Percentiles rank a stretch among this genome's conserved stretches.
Conservation (phyloP, 23 tunicate species). For the Halocynthia aurantium region DNA sequence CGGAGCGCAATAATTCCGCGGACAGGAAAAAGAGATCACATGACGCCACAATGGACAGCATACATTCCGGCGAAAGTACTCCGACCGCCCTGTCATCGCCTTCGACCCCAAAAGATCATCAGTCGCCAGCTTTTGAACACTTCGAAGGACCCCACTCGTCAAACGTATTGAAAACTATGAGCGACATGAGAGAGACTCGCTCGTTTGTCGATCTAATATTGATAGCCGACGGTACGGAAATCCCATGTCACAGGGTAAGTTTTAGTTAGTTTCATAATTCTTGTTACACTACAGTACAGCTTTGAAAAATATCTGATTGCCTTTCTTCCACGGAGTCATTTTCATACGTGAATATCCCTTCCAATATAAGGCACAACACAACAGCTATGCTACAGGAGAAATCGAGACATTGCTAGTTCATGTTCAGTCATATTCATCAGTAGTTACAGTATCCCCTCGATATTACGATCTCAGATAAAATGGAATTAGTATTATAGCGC, state of each 20-base stretch:
- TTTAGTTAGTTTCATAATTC: background rate
- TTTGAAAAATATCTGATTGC: background rate
- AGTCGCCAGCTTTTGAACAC: conserved; percentile 36
- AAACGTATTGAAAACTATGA: conserved; percentile 18
- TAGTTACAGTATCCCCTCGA: background rate
- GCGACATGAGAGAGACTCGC: conserved; percentile 43
- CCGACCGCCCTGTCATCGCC: conserved; percentile 13
- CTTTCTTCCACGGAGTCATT: background rate
- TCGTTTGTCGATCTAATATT: conserved; percentile 56
- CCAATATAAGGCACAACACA: too few species aligned
- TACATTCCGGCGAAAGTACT: background rate
- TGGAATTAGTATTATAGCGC: background rate
- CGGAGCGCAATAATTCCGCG: background rate
- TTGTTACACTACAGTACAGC: background rate
- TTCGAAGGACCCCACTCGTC: conserved; percentile 39
- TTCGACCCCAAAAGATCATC: conserved; percentile 1
- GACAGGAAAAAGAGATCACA: background rate
- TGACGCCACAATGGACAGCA: too few species aligned
- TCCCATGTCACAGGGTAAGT: conserved; percentile 79
- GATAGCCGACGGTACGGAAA: conserved; percentile 45
- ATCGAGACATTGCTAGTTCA: too few species aligned
- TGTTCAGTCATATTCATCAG: too few species aligned
- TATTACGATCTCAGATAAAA: background rate
- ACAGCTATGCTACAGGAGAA: too few species aligned
- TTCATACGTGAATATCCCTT: too few species aligned